Base-by-base conservation (phyloP, 2,797 vertebrate genomes). In the Macrochelys suwanniensis region DNA sequence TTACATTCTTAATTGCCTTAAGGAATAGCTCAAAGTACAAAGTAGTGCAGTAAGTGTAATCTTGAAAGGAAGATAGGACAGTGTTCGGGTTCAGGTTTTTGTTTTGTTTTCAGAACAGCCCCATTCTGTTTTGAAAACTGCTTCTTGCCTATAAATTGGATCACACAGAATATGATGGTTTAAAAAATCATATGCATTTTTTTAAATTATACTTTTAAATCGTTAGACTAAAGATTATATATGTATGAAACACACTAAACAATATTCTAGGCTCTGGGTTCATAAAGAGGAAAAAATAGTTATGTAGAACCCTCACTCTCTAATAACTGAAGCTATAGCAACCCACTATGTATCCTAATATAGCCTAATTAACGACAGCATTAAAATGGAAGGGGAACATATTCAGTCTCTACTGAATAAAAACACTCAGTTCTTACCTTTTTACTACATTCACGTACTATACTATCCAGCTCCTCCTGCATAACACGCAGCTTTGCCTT, bases 401-500 rank as follows among this genome's bases (percentile, higher is more conserved):
- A 42, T 12, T 76, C 42, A 0, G 0, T 78, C 88, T 84, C 54
- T 84, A 45, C 9, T 87, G 7, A 21, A 31, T n/a, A 49, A 68
- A 53, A 82, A 84, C 79, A 56, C 11, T 65, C 4, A 74, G 50
- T 77, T 88, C 96, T 96, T 97, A 99, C 99, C 99, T 99, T 99
- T 83, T 98, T 99, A 94, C 97, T 99, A 97, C 98, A 99, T 95
- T 99, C 99, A 97, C 97, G 96, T 15, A 98, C 97, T 57, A 98
- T 80, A 42, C 97, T 98, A 97, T 99, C 99, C 96, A 99, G 92
- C 94, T 99, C 99, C 84, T 99, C 99, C 91, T 99, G 99, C 89
- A 98, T 98, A 91, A 99, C 99, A 89, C 95, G 98, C 79, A 99
- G 97, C 96, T 99, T 99, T 95, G 99, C 99, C 97, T 99, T 99